Conservation (phyloP, 2,113 vertebrate species). For the Ascaphus truei region DNA sequence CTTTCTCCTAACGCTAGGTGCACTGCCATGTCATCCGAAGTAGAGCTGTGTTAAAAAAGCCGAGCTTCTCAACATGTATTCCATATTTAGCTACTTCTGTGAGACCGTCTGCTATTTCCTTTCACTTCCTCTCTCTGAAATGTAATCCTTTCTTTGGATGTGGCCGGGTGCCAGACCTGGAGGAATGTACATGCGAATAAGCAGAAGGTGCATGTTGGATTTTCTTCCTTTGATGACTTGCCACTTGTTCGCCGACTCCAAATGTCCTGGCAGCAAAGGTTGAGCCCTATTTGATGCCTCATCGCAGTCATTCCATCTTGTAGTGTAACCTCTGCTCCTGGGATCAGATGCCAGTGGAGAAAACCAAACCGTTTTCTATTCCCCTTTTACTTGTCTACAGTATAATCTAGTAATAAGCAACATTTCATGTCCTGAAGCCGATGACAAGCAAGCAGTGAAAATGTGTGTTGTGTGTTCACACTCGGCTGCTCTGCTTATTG, state of each 20-base stretch:
- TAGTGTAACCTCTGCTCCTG: slow-evolving; percentile 2
- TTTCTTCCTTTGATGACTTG: slow-evolving; percentile 29
- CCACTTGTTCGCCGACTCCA: slow-evolving; percentile 34
- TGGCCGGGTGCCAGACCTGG: slow-evolving; percentile 19
- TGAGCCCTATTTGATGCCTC: slow-evolving; percentile 19
- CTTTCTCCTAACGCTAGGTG: neutral
- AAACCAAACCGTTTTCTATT: slow-evolving; percentile 14
- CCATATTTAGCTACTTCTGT: slow-evolving; percentile 24
- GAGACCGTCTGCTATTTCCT: slow-evolving; percentile 29
- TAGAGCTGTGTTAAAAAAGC: neutral
- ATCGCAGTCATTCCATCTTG: slow-evolving; percentile 20
- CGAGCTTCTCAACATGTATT: slow-evolving; percentile 26
- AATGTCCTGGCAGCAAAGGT: slow-evolving; percentile 28
- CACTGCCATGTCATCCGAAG: neutral
- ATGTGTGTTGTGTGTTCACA: neutral
- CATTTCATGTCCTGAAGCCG: neutral
- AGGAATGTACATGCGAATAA: slow-evolving; percentile 27
- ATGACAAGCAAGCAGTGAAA: neutral
- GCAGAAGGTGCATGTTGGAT: slow-evolving; percentile 30
- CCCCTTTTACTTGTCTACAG: neutral
- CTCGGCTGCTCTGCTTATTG: neutral
- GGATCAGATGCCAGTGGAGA: neutral
- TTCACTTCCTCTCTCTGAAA: slow-evolving; percentile 34
- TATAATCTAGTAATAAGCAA: neutral
- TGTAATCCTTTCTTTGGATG: slow-evolving; percentile 23